These are phyloP conservation scores for Bombyx huttoni DNA, from an alignment of 2,888 invertebrate genomes.

Conservation along the genomic window DNA sequence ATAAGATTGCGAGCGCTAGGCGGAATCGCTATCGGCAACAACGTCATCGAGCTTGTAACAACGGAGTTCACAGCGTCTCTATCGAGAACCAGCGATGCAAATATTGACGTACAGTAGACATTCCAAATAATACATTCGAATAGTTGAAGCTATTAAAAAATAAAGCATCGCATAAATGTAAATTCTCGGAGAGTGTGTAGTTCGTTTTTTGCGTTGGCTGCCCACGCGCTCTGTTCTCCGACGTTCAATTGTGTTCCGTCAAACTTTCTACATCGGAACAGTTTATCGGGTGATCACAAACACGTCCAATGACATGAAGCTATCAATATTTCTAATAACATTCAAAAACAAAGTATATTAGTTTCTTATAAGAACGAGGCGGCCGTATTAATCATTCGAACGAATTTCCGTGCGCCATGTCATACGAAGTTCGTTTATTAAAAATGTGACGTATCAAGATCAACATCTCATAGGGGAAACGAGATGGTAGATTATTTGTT, in stretches of 20 bases:
- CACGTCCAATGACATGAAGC: conserved; percentile 68
- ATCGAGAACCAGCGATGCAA: conserved; percentile 32
- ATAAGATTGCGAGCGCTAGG: conserved; percentile 45
- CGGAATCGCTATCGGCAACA: conserved; percentile 51
- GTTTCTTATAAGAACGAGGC: conserved; percentile 54
- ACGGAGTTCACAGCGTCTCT: conserved; percentile 37
- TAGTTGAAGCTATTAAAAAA: conserved; percentile 8
- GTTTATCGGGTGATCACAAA: conserved; percentile 64
- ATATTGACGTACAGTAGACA: conserved; percentile 14
- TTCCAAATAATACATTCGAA: background rate
- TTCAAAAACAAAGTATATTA: conserved; percentile 68
- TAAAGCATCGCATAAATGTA: conserved; percentile 15
- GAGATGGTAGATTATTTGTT: conserved; percentile 36
- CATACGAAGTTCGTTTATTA: conserved; percentile 71
- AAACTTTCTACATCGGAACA: conserved; percentile 60
- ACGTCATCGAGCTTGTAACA: conserved; percentile 48
- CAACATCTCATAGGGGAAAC: conserved; percentile 60
- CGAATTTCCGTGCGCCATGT: conserved; percentile 69
- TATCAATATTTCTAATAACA: conserved; percentile 72
- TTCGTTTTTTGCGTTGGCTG: conserved; percentile 38
- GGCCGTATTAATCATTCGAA: conserved; percentile 70
- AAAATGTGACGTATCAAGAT: conserved; percentile 73
- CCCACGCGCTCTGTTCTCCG: conserved; percentile 42
- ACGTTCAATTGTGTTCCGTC: conserved; percentile 54
- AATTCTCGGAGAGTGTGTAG: conserved; percentile 28